Evolutionary conservation across 2,113 vertebrate genomes (phyloP).

Genomic region (Aramus guarauna): DNA sequence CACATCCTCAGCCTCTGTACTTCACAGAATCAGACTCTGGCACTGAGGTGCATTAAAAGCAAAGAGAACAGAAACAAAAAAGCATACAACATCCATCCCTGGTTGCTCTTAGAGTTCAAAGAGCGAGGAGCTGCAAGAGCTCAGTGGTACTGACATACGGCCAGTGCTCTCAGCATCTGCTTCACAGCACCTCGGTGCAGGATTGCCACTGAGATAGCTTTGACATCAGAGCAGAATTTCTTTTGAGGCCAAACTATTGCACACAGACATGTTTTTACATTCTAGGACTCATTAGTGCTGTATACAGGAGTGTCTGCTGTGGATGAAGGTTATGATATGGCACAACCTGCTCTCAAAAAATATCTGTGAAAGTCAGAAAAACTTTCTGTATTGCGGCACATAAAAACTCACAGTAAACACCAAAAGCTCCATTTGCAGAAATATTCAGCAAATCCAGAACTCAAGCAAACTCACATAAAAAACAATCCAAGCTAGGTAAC

Average conservation of each 20-base stretch:
- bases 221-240: neutral
- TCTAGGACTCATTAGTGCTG: neutral
- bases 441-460: neutral
- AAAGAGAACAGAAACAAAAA: neutral
- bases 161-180: neutral
- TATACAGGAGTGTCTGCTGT: rapidly evolving
- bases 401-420: neutral
- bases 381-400: neutral
- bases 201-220: neutral
- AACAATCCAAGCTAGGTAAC: neutral
- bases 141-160: neutral
- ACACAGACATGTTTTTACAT: neutral
- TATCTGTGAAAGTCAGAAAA: neutral
- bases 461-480: neutral
- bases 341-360: neutral
- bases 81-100: neutral
- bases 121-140: neutral
- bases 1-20: neutral
- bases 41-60: neutral
- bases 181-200: neutral
- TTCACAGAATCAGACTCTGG: neutral
- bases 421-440: neutral
- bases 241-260: neutral
- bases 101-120: neutral
- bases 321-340: neutral